A percentile compares a stretch with the other conserved stretches of the same genome.
phyloP scores from a whole-genome alignment of 92 coral and sea anemone genomes.

The Palythoa grandis region DNA sequence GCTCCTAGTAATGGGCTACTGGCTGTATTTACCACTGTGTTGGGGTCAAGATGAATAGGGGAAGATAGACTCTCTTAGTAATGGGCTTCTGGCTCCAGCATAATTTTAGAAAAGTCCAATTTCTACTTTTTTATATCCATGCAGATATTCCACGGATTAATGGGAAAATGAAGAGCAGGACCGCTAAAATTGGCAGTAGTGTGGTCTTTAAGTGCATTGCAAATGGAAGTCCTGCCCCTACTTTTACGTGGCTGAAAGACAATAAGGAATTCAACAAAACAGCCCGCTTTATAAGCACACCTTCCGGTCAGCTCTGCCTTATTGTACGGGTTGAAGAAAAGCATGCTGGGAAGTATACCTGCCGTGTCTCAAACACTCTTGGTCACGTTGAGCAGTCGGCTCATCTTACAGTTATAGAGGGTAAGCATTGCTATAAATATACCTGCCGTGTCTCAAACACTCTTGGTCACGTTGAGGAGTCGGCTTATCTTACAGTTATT shows the following conservation, averaged over 20 bases:
- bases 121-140: background rate
- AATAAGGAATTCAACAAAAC: constrained; percentile 23
- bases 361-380: constrained; percentile 73
- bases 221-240: constrained; percentile 73
- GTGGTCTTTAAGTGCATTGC: constrained; percentile 75
- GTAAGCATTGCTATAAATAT: constrained; percentile 34
- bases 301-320: constrained; percentile 72
- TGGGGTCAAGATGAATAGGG: too few species aligned
- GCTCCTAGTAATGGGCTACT: too few species aligned
- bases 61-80: too few species aligned
- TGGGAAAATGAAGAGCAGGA: constrained; percentile 58
- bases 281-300: constrained; percentile 60
- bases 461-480: constrained; percentile 59
- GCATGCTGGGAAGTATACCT: constrained; percentile 69
- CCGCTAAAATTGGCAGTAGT: constrained; percentile 58
- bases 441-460: background rate
- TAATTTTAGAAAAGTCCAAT: background rate
- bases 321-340: constrained; percentile 56
- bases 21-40: too few species aligned
- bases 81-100: too few species aligned
- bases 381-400: constrained; percentile 64
- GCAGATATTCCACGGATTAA: constrained; percentile 67
- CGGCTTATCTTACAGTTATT: constrained; percentile 56
- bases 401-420: constrained; percentile 57
- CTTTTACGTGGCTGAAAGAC: constrained; percentile 70